Conservation (phyloP, 2,797 vertebrate species). For the Lerista edwardsae region DNA sequence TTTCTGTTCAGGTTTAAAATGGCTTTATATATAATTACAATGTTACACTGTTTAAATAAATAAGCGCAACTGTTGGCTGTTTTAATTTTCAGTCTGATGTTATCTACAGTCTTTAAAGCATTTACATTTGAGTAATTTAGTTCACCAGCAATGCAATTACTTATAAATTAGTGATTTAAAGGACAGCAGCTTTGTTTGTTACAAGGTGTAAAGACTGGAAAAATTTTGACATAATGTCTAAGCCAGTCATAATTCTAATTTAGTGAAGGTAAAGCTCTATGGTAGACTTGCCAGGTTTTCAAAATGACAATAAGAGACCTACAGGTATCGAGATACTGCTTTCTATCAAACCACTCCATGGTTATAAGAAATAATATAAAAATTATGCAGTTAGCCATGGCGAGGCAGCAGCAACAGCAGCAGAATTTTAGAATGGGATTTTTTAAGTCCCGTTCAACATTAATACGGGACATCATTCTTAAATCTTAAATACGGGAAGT, state of each 20-base stretch:
- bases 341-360: too few species aligned
- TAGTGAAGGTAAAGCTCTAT: not conserved
- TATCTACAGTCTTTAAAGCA: not conserved
- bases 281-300: too few species aligned
- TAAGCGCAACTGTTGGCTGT: not conserved
- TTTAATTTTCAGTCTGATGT: not conserved
- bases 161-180: constrained; percentile 16
- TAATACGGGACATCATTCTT: too few species aligned
- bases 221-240: constrained; percentile 20
- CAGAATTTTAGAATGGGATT: too few species aligned
- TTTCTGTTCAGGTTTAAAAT: constrained; percentile 30
- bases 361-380: too few species aligned
- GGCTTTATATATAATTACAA: not conserved
- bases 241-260: constrained; percentile 5
- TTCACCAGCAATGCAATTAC: not conserved
- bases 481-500: too few species aligned
- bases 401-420: too few species aligned
- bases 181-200: not conserved
- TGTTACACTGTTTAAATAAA: constrained; percentile 23
- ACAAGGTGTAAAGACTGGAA: not conserved
- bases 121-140: not conserved
- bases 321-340: too few species aligned
- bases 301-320: too few species aligned
- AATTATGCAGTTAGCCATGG: too few species aligned
- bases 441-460: too few species aligned